Conservation (phyloP, 2,113 vertebrate genomes). For the Rallus limicola region DNA sequence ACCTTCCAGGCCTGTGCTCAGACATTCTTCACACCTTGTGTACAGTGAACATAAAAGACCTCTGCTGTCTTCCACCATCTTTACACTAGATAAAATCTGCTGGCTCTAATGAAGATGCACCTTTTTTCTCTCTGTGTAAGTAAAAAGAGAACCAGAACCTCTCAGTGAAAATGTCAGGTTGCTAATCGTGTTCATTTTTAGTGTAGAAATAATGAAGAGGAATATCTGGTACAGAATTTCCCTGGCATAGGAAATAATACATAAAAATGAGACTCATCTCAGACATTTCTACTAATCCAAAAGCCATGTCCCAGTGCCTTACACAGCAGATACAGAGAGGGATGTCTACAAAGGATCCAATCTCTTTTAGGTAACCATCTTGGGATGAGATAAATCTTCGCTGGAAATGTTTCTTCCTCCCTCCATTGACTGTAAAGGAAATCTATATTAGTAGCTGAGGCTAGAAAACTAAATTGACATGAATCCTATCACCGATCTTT, state of each 20-base stretch:
- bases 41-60: background rate
- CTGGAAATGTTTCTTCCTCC: background rate
- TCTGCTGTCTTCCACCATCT: background rate
- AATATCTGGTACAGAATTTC: background rate
- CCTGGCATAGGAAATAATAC: background rate
- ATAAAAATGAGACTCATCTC: background rate
- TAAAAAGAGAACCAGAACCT: constrained; percentile 2
- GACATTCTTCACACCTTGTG: background rate
- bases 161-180: constrained; percentile 5
- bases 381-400: background rate
- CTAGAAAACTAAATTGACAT: background rate
- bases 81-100: background rate
- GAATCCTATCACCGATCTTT: background rate
- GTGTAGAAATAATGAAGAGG: constrained; percentile 10
- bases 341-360: background rate
- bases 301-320: background rate
- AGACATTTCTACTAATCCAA: background rate
- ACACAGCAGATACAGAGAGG: background rate
- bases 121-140: background rate
- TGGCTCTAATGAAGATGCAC: background rate
- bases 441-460: background rate
- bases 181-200: constrained; percentile 22
- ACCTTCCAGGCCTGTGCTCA: background rate
- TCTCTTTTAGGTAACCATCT: background rate
- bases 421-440: background rate